phyloP scores from a whole-genome alignment of 1,140 invertebrate genomes.

The Latrodectus geometricus region DNA sequence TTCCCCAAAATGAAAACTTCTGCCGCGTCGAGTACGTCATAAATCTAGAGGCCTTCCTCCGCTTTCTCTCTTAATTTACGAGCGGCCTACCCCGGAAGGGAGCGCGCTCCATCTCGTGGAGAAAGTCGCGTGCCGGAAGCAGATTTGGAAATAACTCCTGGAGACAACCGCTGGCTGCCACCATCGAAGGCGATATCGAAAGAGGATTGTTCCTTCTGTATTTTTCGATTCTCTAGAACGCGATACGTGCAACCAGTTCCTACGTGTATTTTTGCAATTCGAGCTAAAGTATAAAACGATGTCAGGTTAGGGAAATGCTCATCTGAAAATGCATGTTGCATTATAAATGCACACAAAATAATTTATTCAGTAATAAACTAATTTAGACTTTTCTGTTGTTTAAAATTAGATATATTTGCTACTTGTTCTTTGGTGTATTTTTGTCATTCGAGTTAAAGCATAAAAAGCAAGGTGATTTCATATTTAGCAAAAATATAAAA shows the following conservation, averaged over 20 bases:
- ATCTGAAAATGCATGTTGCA: too few relatives aligned
- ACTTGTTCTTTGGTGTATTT: too few relatives aligned
- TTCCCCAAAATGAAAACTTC: constrained; percentile 52
- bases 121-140: not conserved
- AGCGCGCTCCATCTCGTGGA: not conserved
- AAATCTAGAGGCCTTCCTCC: constrained; percentile 34
- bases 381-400: too few relatives aligned
- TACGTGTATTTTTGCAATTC: too few relatives aligned
- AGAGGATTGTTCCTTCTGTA: not conserved
- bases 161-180: not conserved
- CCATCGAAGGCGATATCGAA: not conserved
- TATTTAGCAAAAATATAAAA: too few relatives aligned
- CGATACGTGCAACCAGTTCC: not conserved
- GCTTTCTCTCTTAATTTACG: constrained; percentile 42
- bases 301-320: too few relatives aligned
- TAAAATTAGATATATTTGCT: too few relatives aligned
- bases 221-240: not conserved
- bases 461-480: too few relatives aligned
- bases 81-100: not conserved
- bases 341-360: too few relatives aligned
- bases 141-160: constrained; percentile 4
- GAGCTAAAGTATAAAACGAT: too few relatives aligned
- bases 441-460: too few relatives aligned
- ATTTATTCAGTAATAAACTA: too few relatives aligned
- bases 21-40: constrained; percentile 27